phyloP scores from a whole-genome alignment of 2,888 invertebrate species.

The Ditula angustiorana region DNA sequence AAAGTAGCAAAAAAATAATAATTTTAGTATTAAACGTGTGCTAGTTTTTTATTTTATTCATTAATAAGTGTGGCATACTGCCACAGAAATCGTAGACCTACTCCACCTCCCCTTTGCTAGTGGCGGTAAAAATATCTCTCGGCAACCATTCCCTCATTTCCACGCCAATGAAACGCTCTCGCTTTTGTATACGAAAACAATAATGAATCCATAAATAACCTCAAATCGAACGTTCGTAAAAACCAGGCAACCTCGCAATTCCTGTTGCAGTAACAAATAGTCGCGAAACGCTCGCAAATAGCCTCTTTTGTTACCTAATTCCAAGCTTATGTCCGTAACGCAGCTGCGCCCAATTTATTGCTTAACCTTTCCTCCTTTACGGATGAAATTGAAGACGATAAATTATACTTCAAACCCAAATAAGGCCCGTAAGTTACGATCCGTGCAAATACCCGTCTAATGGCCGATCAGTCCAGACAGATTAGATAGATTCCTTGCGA shows the following conservation, averaged over 20 bases:
- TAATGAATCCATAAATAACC: slow-evolving; percentile 33
- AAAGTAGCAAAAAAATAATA: no score
- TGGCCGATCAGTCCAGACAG: slow-evolving; percentile 74
- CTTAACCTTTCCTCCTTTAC: slow-evolving; percentile 80
- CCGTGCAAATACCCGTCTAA: slow-evolving; percentile 70
- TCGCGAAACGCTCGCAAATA: slow-evolving; percentile 69
- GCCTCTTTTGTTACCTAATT: slow-evolving; percentile 79
- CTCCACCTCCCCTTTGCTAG: no score
- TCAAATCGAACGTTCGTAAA: slow-evolving; percentile 32
- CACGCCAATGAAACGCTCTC: slow-evolving; percentile 11
- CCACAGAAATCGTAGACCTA: no score
- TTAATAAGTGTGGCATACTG: no score
- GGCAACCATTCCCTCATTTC: background rate
- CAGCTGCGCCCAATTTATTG: slow-evolving; percentile 78
- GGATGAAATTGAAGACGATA: slow-evolving; percentile 83
- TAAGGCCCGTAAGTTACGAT: slow-evolving; percentile 79
- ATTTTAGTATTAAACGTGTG: no score
- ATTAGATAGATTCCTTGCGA: slow-evolving; percentile 63
- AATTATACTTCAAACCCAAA: slow-evolving; percentile 84
- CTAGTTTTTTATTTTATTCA: no score
- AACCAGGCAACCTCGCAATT: slow-evolving; percentile 35
- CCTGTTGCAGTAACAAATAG: slow-evolving; percentile 40
- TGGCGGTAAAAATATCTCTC: no score
- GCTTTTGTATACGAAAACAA: slow-evolving; percentile 28
- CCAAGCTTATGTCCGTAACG: slow-evolving; percentile 76